phyloP scores from a whole-genome alignment of 1,140 invertebrate genomes.

The Ceratosolen solmsi region DNA sequence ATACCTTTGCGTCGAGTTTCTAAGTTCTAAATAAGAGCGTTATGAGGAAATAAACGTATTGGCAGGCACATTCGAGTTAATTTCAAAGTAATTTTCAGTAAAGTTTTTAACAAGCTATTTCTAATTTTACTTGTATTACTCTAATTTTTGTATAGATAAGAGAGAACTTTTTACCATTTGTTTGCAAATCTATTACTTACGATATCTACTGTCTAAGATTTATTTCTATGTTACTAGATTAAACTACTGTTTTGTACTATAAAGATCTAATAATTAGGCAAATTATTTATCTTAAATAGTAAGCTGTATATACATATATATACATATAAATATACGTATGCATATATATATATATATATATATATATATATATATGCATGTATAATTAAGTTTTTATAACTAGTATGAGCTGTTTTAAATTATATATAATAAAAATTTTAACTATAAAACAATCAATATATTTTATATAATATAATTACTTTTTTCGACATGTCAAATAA shows the following conservation, averaged over 20 bases:
- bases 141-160: slow-evolving; percentile 58
- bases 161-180: slow-evolving; percentile 38
- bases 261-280: slow-evolving; percentile 45
- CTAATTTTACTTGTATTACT: slow-evolving; percentile 50
- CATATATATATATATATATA: neutral
- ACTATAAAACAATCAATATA: slow-evolving; percentile 50
- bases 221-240: slow-evolving; percentile 41
- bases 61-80: slow-evolving; percentile 73
- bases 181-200: slow-evolving; percentile 45
- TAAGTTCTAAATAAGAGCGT: slow-evolving; percentile 69
- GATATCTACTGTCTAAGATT: slow-evolving; percentile 46
- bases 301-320: neutral
- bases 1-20: slow-evolving; percentile 68
- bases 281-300: slow-evolving; percentile 42
- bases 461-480: slow-evolving; percentile 47
- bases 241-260: slow-evolving; percentile 44
- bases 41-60: slow-evolving; percentile 71
- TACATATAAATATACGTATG: neutral
- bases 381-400: slow-evolving; percentile 20
- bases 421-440: slow-evolving; percentile 47
- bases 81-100: slow-evolving; percentile 59
- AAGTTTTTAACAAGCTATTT: slow-evolving; percentile 47
- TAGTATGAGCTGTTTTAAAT: slow-evolving; percentile 26
- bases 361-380: neutral
- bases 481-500: slow-evolving; percentile 48